Percentiles rank a stretch among this genome's conserved stretches.
These are phyloP conservation scores for Julus scanicus DNA, from an alignment of 2,888 invertebrate genomes.

Conservation along the genomic window DNA sequence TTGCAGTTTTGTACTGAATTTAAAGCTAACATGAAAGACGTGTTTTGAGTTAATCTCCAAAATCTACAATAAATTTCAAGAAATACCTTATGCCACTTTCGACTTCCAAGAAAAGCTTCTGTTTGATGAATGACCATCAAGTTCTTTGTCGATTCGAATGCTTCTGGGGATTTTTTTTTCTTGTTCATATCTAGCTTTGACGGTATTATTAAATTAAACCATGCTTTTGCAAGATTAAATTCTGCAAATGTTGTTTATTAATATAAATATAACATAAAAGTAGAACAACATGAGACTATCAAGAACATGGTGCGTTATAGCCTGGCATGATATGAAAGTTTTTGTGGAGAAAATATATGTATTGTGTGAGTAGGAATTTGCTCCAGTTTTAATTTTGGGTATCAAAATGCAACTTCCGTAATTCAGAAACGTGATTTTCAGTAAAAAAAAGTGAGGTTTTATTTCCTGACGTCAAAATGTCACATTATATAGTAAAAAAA, in stretches of 20 bases:
- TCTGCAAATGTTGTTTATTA: slow-evolving; percentile 2
- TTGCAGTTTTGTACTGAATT: neutral
- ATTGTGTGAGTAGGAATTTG: neutral
- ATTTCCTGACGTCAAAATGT: neutral
- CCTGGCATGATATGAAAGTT: neutral
- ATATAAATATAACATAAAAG: neutral
- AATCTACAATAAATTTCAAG: neutral
- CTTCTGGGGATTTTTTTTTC: neutral
- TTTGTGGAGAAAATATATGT: neutral
- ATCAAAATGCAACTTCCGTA: neutral
- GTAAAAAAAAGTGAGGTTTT: neutral
- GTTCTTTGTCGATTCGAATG: neutral
- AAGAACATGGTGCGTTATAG: neutral
- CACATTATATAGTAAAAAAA: neutral
- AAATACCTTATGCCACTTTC: neutral
- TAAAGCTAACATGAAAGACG: neutral
- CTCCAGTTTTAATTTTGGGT: slow-evolving; percentile 8
- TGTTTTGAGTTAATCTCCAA: slow-evolving; percentile 27
- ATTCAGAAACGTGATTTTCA: neutral
- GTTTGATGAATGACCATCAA: neutral
- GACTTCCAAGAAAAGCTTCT: neutral
- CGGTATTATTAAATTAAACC: neutral
- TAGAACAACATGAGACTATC: neutral
- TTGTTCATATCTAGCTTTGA: slow-evolving; percentile 7
- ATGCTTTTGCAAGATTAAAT: neutral